Evolutionary conservation across 2,113 vertebrate species (phyloP).

Genomic region (Pithys albifrons): DNA sequence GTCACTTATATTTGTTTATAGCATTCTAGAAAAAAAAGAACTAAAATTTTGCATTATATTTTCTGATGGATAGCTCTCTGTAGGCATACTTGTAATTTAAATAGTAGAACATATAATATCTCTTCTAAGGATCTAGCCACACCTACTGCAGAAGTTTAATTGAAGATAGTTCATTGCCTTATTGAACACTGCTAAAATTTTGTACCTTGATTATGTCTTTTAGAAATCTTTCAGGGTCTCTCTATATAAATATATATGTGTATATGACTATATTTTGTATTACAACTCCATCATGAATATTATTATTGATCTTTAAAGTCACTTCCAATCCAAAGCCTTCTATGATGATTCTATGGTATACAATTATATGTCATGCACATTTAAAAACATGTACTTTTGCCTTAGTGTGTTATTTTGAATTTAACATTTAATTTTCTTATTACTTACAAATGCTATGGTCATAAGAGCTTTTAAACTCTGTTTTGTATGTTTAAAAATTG

Average conservation of each 20-base stretch:
- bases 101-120: rapidly evolving
- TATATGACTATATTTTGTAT: neutral
- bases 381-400: neutral
- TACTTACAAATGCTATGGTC: neutral
- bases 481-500: neutral
- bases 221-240: neutral
- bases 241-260: neutral
- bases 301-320: neutral
- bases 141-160: neutral
- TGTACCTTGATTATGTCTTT: rapidly evolving
- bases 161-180: neutral
- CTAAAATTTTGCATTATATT: neutral
- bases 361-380: neutral
- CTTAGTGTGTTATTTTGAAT: neutral
- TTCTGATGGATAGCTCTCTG: neutral
- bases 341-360: neutral
- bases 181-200: neutral
- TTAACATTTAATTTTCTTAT: neutral
- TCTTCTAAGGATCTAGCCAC: neutral
- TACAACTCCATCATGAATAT: neutral
- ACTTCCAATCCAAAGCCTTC: neutral
- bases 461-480: neutral
- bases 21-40: neutral
- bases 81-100: neutral
- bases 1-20: neutral